Conservation (phyloP, 1,140 invertebrate genomes). For the Magallana angulata region DNA sequence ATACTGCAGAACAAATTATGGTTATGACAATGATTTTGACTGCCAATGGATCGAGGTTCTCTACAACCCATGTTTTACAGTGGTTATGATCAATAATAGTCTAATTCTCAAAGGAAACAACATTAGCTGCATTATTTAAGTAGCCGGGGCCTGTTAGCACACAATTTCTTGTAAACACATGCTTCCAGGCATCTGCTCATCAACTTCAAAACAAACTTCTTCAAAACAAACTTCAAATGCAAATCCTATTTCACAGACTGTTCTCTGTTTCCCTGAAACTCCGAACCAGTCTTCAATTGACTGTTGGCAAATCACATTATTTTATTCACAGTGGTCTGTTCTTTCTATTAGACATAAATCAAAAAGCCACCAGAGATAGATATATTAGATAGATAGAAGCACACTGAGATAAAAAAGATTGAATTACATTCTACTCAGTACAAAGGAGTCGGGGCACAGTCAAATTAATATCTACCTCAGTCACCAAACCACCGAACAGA, state of each 20-base stretch:
- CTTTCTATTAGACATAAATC: conserved; percentile 7
- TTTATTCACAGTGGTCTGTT: neutral
- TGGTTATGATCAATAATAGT: too few species aligned
- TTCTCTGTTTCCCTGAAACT: neutral
- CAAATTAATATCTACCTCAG: neutral
- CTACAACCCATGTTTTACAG: too few species aligned
- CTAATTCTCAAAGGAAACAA: too few species aligned
- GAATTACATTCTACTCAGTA: neutral
- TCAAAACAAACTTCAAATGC: neutral
- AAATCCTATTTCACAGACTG: neutral
- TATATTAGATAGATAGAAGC: neutral
- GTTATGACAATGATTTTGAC: too few species aligned
- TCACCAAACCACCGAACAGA: neutral
- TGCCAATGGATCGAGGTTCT: too few species aligned
- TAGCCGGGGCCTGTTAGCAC: too few species aligned
- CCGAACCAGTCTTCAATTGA: neutral
- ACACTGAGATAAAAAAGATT: neutral
- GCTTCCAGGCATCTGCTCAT: neutral
- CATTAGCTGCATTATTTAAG: too few species aligned
- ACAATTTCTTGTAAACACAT: neutral
- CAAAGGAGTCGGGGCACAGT: neutral
- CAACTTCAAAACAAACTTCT: neutral
- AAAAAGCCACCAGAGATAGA: conserved; percentile 4
- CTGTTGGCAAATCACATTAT: conserved; percentile 3
- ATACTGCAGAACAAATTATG: too few species aligned